phyloP scores from a whole-genome alignment of 2,113 vertebrate genomes.

The Lampris incognitus region DNA sequence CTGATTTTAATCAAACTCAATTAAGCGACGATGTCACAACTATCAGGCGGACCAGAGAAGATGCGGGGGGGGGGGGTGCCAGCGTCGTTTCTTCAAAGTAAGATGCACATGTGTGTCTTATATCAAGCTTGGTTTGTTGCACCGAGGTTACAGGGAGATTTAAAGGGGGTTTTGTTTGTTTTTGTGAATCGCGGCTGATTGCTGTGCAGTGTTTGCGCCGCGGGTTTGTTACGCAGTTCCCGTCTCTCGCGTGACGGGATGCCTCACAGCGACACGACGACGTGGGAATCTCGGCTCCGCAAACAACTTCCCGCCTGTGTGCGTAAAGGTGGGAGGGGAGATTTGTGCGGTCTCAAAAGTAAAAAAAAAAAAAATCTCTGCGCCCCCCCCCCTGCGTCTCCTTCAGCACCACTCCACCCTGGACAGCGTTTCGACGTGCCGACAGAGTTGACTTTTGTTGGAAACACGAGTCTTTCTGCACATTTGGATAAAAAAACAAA shows the following conservation, averaged over 20 bases:
- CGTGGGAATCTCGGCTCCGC: not conserved
- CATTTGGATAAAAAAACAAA: too few species aligned
- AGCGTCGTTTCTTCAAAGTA: too few species aligned
- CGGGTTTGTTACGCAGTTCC: constrained; percentile 40
- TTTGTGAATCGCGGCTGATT: constrained; percentile 26
- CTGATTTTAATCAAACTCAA: too few species aligned
- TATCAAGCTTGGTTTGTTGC: too few species aligned
- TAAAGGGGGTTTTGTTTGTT: constrained; percentile 20
- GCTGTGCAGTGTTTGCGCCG: constrained; percentile 22
- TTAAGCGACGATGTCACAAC: too few species aligned
- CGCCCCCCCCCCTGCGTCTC: constrained; percentile 45
- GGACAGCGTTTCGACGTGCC: constrained; percentile 62
- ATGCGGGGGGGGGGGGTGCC: too few species aligned
- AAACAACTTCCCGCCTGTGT: constrained; percentile 9
- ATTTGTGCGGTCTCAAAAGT: constrained; percentile 45
- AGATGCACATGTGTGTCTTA: too few species aligned
- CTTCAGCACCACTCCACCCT: constrained; percentile 73
- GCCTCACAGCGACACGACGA: constrained; percentile 16
- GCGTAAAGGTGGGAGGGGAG: constrained; percentile 50
- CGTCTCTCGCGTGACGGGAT: constrained; percentile 27
- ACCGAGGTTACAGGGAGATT: too few species aligned
- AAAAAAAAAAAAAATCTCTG: constrained; percentile 44
- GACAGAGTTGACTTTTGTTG: too few species aligned
- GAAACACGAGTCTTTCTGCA: too few species aligned
- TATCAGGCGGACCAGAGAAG: too few species aligned